Evolutionary conservation across 2,888 invertebrate species (phyloP).

Genomic region (Disparrhopalites patrizii): DNA sequence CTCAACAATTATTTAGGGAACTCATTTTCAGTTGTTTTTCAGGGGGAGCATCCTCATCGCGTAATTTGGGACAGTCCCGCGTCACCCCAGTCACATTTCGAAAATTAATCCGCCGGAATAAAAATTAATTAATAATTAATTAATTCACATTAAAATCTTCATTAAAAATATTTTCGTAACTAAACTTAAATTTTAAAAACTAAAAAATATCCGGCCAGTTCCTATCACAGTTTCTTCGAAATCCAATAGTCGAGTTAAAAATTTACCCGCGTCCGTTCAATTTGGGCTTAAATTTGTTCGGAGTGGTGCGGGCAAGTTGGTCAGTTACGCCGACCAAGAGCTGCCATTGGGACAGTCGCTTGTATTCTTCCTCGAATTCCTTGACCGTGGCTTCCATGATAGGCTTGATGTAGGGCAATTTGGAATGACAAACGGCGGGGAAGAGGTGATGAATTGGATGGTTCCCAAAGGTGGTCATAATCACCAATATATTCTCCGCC

Average conservation of each 20-base stretch:
- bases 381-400: conserved; percentile 61
- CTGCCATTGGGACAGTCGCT: conserved; percentile 56
- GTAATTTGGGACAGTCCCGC: too few relatives aligned
- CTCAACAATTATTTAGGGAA: too few relatives aligned
- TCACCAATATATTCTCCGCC: conserved; percentile 8
- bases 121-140: too few relatives aligned
- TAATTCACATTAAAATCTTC: too few relatives aligned
- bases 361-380: conserved; percentile 58
- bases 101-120: too few relatives aligned
- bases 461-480: conserved; percentile 65
- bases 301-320: conserved; percentile 57
- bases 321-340: conserved; percentile 65
- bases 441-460: conserved; percentile 76
- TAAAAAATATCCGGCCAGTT: not conserved
- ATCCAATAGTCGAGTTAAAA: too few relatives aligned
- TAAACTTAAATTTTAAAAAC: not conserved
- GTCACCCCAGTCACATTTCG: too few relatives aligned
- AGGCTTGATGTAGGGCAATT: conserved; percentile 64
- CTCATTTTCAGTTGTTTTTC: too few relatives aligned
- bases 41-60: too few relatives aligned
- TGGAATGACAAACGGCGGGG: conserved; percentile 73
- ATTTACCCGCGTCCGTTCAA: too few relatives aligned
- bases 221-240: not conserved
- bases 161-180: too few relatives aligned
- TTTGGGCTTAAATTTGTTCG: conserved; percentile 53